Conservation (phyloP, 2,797 vertebrate species). For the Danio jaintianensis region DNA sequence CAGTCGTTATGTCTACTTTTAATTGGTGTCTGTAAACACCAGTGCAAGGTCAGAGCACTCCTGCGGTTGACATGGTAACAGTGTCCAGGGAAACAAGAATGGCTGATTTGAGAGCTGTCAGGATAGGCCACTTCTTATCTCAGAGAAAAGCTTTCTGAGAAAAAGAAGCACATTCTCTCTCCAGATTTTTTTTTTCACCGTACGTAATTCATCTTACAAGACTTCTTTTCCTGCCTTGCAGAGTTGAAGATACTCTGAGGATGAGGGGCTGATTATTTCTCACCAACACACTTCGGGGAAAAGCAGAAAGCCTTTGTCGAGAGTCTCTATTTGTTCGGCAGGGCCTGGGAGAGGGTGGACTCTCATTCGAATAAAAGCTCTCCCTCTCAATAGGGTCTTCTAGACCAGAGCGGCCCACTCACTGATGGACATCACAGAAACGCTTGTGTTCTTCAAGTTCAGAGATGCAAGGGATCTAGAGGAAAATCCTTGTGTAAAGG, state of each 20-base stretch:
- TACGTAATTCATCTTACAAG: conserved; percentile 43
- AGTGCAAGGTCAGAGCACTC: conserved; percentile 51
- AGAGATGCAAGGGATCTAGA: background rate
- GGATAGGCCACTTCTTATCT: conserved; percentile 48
- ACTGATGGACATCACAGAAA: conserved; percentile 34
- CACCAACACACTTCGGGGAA: conserved; percentile 32
- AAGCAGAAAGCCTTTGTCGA: conserved; percentile 55
- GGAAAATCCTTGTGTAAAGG: background rate
- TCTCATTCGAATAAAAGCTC: conserved; percentile 39
- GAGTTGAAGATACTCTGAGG: conserved; percentile 42
- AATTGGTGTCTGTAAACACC: conserved; percentile 59
- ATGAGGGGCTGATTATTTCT: conserved; percentile 55
- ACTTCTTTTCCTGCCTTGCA: conserved; percentile 37
- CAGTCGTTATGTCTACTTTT: conserved; percentile 53
- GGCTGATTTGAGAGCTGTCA: conserved; percentile 47
- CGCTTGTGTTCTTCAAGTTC: background rate
- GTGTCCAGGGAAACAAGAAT: conserved; percentile 58
- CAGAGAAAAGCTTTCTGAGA: conserved; percentile 46
- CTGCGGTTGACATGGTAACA: conserved; percentile 56
- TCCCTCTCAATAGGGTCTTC: conserved; percentile 40
- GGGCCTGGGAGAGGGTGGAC: conserved; percentile 37
- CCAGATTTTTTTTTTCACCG: conserved; percentile 1
- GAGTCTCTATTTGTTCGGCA: conserved; percentile 43
- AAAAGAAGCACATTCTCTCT: conserved; percentile 38
- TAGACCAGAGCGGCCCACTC: conserved; percentile 16